A percentile compares a stretch with the other conserved stretches of the same genome.
Evolutionary conservation across 2,888 invertebrate species (phyloP).

Genomic region (Cantharis flavilabris): DNA sequence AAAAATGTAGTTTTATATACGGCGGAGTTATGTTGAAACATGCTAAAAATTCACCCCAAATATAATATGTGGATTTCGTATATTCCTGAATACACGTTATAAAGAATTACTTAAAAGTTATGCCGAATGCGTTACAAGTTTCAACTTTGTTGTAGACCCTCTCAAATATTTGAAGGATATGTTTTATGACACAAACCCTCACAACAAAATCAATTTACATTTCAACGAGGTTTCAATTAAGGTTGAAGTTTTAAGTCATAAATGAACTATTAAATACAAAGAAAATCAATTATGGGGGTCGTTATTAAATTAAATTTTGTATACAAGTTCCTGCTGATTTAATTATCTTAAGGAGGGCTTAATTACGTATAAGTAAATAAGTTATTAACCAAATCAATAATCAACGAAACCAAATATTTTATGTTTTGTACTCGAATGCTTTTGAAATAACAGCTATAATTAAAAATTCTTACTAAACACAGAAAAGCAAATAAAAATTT

Average conservation of each 20-base stretch:
- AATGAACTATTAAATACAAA: background rate
- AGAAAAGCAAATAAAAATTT: background rate
- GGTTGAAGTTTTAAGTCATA: constrained; percentile 4
- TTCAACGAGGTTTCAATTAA: constrained; percentile 7
- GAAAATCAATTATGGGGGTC: constrained; percentile 5
- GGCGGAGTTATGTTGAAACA: background rate
- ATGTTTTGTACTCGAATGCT: background rate
- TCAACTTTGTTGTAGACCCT: background rate
- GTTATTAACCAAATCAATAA: background rate
- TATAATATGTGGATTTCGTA: background rate
- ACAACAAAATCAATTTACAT: constrained; percentile 1
- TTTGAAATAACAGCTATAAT: background rate
- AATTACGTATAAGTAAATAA: background rate
- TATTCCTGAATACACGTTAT: background rate
- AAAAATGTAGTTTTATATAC: background rate
- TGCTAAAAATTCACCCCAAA: background rate
- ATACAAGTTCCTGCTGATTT: background rate
- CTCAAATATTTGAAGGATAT: background rate
- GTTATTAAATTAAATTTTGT: constrained; percentile 1
- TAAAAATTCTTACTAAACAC: background rate
- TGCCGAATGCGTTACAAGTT: background rate
- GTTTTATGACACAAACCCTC: background rate
- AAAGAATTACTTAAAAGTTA: constrained; percentile 4
- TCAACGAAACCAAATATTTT: background rate
- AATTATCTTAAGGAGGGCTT: background rate